Evolutionary conservation across 1,140 invertebrate species (phyloP).

Genomic region (Chionoecetes opilio): DNA sequence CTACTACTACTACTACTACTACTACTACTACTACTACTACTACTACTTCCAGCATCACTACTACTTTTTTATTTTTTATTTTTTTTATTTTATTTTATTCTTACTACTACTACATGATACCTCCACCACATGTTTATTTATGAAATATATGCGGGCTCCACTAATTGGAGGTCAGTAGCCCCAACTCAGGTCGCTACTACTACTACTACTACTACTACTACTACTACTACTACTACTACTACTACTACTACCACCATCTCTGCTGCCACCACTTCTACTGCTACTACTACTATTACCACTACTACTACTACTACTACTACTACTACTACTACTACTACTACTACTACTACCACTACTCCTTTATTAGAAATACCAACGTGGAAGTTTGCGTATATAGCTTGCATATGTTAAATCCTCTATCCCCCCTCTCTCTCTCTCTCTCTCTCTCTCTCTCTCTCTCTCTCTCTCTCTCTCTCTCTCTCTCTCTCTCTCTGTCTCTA

Average conservation of each 20-base stretch:
- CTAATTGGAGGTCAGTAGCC: too few relatives aligned
- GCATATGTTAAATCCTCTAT: too few relatives aligned
- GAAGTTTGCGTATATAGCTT: too few relatives aligned
- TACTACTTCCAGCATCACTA: neutral
- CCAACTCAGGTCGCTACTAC: neutral
- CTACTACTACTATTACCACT: neutral
- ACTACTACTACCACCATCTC: neutral
- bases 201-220: conserved; percentile 24
- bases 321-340: conserved; percentile 24
- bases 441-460: too few relatives aligned
- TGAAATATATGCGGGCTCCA: too few relatives aligned
- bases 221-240: conserved; percentile 29
- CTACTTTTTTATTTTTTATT: neutral
- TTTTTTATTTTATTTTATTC: neutral
- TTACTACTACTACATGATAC: neutral
- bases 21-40: conserved; percentile 23
- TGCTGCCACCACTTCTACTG: too few relatives aligned
- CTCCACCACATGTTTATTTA: too few relatives aligned
- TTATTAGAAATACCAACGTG: too few relatives aligned
- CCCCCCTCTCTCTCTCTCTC: too few relatives aligned
- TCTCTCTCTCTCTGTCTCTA: too few relatives aligned
- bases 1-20: conserved; percentile 29
- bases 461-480: too few relatives aligned
- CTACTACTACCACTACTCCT: neutral
- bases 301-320: conserved; percentile 23